Evolutionary conservation across 2,113 vertebrate species (phyloP).

Genomic region (Pluvianellus socialis): DNA sequence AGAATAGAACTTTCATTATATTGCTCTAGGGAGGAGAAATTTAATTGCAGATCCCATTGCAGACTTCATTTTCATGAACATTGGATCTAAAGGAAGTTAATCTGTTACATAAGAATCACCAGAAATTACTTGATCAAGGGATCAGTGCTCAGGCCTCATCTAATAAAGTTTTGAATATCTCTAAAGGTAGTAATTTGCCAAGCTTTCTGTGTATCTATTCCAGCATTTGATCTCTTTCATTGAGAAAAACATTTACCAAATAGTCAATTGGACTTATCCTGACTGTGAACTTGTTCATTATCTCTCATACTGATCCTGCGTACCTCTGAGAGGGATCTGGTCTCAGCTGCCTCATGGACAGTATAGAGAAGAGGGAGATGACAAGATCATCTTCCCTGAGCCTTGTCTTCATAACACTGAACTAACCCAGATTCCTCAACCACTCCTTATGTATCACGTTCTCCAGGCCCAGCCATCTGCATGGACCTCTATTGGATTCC

Average conservation of each 20-base stretch:
- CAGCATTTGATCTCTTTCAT: background rate
- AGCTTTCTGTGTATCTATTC: background rate
- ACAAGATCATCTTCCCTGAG: background rate
- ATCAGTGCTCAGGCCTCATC: background rate
- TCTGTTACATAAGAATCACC: background rate
- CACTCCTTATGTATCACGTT: background rate
- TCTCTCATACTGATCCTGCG: background rate
- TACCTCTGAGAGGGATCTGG: background rate
- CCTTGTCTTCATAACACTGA: background rate
- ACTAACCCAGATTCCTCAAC: background rate
- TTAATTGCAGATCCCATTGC: background rate
- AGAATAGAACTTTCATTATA: background rate
- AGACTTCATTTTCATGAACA: background rate
- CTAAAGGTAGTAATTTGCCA: background rate
- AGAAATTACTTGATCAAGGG: conserved; percentile 2
- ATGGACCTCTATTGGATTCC: background rate
- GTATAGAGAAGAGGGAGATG: background rate
- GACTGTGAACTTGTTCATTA: background rate
- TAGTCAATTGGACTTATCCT: background rate
- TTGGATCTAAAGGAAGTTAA: conserved; percentile 35
- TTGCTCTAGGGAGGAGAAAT: background rate
- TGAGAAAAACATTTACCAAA: background rate
- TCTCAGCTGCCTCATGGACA: background rate
- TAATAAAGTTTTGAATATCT: background rate
- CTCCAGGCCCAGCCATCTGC: background rate